Conservation (phyloP, 2,113 vertebrate genomes). For the Crotalus helleri region DNA sequence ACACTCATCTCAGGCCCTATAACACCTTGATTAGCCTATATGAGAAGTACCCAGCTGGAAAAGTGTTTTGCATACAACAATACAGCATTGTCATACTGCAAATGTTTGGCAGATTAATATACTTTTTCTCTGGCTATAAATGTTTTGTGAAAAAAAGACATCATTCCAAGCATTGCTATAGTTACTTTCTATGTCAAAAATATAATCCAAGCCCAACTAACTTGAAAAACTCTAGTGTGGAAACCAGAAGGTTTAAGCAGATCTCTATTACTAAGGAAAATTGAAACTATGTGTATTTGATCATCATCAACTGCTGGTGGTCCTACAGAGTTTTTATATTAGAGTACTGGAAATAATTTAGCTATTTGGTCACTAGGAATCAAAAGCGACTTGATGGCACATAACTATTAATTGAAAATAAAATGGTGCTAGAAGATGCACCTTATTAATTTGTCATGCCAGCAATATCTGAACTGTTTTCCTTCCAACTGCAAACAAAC, state of each 20-base stretch:
- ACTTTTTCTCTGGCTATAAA: background rate
- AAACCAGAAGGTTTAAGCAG: background rate
- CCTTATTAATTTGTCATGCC: background rate
- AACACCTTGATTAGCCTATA: background rate
- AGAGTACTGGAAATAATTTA: background rate
- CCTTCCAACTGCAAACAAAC: background rate
- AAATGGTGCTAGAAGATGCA: background rate
- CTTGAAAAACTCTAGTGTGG: background rate
- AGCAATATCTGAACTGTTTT: background rate
- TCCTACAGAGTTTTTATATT: background rate
- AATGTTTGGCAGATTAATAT: background rate
- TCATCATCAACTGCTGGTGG: background rate
- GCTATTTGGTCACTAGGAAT: background rate
- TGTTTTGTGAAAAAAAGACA: background rate
- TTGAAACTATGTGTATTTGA: background rate
- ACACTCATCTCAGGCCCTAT: background rate
- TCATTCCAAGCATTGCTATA: background rate
- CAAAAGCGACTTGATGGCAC: background rate
- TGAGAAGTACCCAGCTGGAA: background rate
- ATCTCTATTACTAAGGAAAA: background rate
- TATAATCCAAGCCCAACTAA: background rate
- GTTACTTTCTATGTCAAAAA: background rate
- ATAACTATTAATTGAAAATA: background rate
- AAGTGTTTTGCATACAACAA: background rate
- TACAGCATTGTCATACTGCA: background rate